Conservation (phyloP, 2,888 invertebrate species). For the Lycaena phlaeas region DNA sequence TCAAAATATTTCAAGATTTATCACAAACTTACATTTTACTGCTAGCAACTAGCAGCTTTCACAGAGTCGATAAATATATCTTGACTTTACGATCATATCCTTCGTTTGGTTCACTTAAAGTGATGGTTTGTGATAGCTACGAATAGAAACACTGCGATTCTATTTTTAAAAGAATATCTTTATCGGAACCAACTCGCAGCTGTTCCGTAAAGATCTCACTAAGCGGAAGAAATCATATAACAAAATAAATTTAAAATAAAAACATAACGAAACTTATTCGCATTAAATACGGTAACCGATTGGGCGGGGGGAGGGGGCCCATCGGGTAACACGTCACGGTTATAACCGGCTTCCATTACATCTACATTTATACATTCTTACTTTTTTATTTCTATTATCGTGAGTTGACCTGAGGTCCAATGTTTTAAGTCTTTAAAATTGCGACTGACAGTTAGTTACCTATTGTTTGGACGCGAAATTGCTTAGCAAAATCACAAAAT, state of each 20-base stretch:
- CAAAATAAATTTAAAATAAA: constrained; percentile 42
- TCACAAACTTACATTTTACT: constrained; percentile 69
- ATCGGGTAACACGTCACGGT: not conserved
- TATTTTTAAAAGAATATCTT: not conserved
- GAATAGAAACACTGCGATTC: not conserved
- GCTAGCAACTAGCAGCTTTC: constrained; percentile 66
- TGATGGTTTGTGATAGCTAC: constrained; percentile 16
- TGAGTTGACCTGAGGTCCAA: constrained; percentile 5
- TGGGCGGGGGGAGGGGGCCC: not conserved
- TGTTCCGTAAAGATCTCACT: not conserved
- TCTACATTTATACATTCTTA: constrained; percentile 1
- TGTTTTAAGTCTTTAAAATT: not conserved
- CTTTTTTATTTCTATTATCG: not conserved
- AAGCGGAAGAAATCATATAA: constrained; percentile 22
- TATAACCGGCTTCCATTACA: constrained; percentile 1
- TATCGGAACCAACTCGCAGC: not conserved
- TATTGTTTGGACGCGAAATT: constrained; percentile 1
- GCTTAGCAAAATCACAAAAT: constrained; percentile 7
- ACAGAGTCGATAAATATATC: constrained; percentile 43
- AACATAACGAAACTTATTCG: constrained; percentile 46
- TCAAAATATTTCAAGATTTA: constrained; percentile 66
- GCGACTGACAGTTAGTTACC: constrained; percentile 3
- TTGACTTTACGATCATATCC: constrained; percentile 41
- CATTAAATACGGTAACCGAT: constrained; percentile 42
- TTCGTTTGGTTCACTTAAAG: constrained; percentile 32